These are phyloP conservation scores for Forbesichthys agassizii DNA, from an alignment of 2,113 vertebrate species.

Conservation along the genomic window DNA sequence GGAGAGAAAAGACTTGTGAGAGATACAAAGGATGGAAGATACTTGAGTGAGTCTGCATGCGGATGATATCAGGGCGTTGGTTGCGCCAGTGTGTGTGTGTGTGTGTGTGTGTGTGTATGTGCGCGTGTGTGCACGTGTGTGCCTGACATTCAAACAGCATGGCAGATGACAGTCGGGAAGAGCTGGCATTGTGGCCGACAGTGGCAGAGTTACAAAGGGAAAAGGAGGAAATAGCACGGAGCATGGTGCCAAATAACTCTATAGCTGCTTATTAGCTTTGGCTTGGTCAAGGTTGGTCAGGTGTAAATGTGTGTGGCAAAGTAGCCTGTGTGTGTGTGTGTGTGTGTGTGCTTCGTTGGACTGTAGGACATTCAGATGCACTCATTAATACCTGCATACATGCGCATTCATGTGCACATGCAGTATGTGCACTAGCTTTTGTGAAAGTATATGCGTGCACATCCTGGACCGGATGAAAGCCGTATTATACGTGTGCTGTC, in stretches of 20 bases:
- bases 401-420: conserved; percentile 34
- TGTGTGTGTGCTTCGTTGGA: neutral
- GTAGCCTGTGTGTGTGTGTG: conserved; percentile 14
- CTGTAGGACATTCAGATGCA: conserved; percentile 14
- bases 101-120: no score
- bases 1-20: conserved; percentile 28
- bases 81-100: conserved; percentile 36
- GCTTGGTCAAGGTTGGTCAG: conserved; percentile 3
- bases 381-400: conserved; percentile 4
- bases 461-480: conserved; percentile 27
- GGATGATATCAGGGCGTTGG: conserved; percentile 48
- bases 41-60: conserved; percentile 40
- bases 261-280: conserved; percentile 34
- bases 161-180: conserved; percentile 52
- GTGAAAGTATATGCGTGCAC: conserved; percentile 22
- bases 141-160: conserved; percentile 60
- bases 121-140: conserved; percentile 42
- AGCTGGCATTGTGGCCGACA: conserved; percentile 50
- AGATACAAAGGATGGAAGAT: conserved; percentile 28
- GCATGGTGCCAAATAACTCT: conserved; percentile 20
- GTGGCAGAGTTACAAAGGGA: conserved; percentile 44
- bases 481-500: conserved; percentile 2
- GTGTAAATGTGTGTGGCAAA: no score
- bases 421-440: neutral
- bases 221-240: conserved; percentile 41